Percentiles rank a stretch among this genome's conserved stretches.
These are phyloP conservation scores for Acromyrmex heyeri DNA, from an alignment of 1,140 invertebrate species.

Conservation along the genomic window DNA sequence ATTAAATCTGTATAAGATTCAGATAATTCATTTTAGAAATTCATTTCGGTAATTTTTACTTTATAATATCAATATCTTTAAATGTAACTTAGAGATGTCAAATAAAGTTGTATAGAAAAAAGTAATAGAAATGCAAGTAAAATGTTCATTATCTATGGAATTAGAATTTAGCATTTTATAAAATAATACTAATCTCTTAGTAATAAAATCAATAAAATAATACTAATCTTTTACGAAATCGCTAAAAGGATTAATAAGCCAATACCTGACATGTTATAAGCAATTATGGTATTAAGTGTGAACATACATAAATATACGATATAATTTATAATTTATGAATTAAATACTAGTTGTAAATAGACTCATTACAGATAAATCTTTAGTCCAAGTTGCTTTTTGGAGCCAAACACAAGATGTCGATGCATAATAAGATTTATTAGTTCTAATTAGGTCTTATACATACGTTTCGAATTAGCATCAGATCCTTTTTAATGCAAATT, in stretches of 20 bases:
- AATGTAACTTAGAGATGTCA: not conserved
- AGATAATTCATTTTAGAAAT: not conserved
- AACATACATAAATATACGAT: not conserved
- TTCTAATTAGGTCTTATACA: too few species aligned
- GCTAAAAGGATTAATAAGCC: not conserved
- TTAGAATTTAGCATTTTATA: not conserved
- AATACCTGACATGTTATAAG: not conserved
- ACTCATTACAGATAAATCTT: too few species aligned
- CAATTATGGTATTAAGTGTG: too few species aligned
- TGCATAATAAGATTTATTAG: too few species aligned
- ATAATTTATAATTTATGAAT: not conserved
- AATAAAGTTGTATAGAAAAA: not conserved
- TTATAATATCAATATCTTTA: not conserved
- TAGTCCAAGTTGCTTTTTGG: too few species aligned
- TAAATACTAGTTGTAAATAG: too few species aligned
- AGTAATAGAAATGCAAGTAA: not conserved
- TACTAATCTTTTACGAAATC: not conserved
- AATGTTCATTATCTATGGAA: constrained; percentile 5
- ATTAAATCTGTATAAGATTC: not conserved
- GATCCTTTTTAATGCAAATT: too few species aligned
- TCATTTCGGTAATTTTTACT: not conserved
- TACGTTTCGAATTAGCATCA: too few species aligned
- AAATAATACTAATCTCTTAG: too few species aligned
- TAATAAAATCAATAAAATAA: too few species aligned
- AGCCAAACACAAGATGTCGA: too few species aligned